Evolutionary conservation across 2,113 vertebrate species (phyloP).

Genomic region (Grantiella picta): DNA sequence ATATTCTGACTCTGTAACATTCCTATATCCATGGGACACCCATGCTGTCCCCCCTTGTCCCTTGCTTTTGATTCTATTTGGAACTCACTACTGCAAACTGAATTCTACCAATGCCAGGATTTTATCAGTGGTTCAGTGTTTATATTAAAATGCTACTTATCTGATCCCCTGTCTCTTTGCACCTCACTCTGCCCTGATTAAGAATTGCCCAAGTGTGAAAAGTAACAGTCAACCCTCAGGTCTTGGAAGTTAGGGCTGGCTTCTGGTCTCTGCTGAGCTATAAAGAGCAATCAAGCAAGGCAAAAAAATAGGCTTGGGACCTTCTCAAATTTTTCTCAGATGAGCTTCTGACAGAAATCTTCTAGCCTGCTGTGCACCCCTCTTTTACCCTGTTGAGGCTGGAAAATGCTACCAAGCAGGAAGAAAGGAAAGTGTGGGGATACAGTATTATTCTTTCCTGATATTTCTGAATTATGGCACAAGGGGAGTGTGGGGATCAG

Average conservation of each 20-base stretch:
- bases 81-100: not conserved
- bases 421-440: not conserved
- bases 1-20: not conserved
- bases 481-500: not conserved
- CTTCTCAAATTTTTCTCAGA: not conserved
- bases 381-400: not conserved
- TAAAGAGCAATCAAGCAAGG: not conserved
- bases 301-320: not conserved
- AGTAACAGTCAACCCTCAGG: not conserved
- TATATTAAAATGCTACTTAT: not conserved
- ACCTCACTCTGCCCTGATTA: not conserved
- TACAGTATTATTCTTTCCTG: not conserved
- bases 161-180: not conserved
- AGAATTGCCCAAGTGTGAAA: not conserved
- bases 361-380: not conserved
- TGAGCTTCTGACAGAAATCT: not conserved
- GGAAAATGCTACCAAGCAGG: not conserved
- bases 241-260: not conserved
- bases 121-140: not conserved
- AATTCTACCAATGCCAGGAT: not conserved
- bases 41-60: not conserved
- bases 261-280: not conserved
- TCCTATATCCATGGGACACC: not conserved
- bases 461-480: not conserved
- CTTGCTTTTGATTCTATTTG: not conserved